Conservation (phyloP, 2,113 vertebrate genomes). For the Peromyscus leucopus region DNA sequence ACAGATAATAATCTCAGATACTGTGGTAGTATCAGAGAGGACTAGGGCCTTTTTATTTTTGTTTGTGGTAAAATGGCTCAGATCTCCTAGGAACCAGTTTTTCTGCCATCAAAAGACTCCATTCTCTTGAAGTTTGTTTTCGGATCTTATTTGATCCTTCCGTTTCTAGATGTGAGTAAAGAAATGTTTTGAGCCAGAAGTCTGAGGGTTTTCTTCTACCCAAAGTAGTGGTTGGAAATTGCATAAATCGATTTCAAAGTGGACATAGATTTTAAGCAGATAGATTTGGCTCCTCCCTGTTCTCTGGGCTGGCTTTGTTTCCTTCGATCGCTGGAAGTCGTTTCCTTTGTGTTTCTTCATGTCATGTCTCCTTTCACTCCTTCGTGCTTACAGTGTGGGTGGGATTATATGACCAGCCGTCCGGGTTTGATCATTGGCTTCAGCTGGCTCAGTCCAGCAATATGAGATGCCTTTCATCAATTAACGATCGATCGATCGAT, state of each 20-base stretch:
- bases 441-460: background rate
- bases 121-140: constrained; percentile 65
- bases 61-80: constrained; percentile 43
- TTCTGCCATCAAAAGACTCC: constrained; percentile 27
- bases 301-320: background rate
- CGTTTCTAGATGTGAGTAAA: constrained; percentile 44
- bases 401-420: background rate
- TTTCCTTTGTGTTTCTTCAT: background rate
- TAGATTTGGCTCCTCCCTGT: background rate
- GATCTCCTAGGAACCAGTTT: constrained; percentile 18
- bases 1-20: constrained; percentile 25
- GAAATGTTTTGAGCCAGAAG: constrained; percentile 42
- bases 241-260: constrained; percentile 29
- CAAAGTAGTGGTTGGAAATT: constrained; percentile 34
- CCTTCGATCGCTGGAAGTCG: background rate
- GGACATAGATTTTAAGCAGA: background rate
- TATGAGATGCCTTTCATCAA: background rate
- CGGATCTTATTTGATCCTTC: constrained; percentile 34
- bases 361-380: background rate
- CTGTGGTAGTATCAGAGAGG: constrained; percentile 28
- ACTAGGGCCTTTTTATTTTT: constrained; percentile 25
- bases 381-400: constrained; percentile 3
- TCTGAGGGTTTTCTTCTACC: constrained; percentile 30
- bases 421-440: constrained; percentile 8
- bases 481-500: background rate